phyloP scores from a whole-genome alignment of 2,888 invertebrate genomes.

The Coecobrya sp. region DNA sequence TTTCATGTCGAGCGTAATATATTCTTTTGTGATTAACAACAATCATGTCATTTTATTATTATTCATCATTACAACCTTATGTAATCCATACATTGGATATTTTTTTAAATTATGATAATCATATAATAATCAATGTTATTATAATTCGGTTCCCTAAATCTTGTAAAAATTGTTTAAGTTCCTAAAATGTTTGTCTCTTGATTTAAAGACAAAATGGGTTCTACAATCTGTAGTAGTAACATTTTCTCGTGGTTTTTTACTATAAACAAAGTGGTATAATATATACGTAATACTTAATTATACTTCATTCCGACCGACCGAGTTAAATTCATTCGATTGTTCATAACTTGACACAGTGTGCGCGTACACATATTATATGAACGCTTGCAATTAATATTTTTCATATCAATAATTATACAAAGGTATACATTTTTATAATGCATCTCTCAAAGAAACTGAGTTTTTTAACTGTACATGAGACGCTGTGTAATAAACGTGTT shows the following conservation, averaged over 20 bases:
- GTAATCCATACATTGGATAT: constrained; percentile 45
- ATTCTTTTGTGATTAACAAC: constrained; percentile 68
- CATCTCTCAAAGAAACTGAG: not conserved
- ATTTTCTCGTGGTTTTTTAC: constrained; percentile 26
- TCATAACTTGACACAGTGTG: not conserved
- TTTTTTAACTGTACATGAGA: not conserved
- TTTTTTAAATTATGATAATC: constrained; percentile 49
- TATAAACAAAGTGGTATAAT: constrained; percentile 19
- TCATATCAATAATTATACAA: not conserved
- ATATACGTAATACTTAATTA: not conserved
- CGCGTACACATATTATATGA: not conserved
- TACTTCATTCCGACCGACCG: not conserved
- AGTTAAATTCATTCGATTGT: not conserved
- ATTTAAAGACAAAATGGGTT: constrained; percentile 29
- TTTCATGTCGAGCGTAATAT: not conserved
- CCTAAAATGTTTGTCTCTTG: constrained; percentile 11
- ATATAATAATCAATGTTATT: constrained; percentile 55
- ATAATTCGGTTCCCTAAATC: constrained; percentile 79
- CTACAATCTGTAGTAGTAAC: constrained; percentile 22
- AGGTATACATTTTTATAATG: not conserved
- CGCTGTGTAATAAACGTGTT: not conserved
- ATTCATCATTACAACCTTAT: constrained; percentile 79
- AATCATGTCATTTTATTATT: constrained; percentile 79
- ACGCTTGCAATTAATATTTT: no score
- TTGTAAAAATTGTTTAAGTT: constrained; percentile 31